A percentile compares a stretch with the other conserved stretches of the same genome.
These are phyloP conservation scores for Trissonchulus sp. DNA, from an alignment of 2,888 invertebrate genomes.

Conservation along the genomic window DNA sequence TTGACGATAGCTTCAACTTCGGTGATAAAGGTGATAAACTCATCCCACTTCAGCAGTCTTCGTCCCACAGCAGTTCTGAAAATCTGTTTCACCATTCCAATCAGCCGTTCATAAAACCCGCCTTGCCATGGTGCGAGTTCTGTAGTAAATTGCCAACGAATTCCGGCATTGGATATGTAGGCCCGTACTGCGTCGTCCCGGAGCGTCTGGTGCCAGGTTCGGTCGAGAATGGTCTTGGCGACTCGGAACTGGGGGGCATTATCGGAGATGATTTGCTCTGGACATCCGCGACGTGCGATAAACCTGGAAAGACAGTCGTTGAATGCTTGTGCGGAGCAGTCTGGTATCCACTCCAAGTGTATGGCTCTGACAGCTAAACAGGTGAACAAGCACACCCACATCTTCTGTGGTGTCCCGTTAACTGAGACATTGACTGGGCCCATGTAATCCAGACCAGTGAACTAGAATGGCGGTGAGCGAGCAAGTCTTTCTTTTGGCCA, in stretches of 20 bases:
- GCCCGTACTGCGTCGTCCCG: background rate
- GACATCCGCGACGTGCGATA: background rate
- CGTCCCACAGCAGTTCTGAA: background rate
- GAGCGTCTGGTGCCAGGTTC: no score
- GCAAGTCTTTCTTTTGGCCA: constrained; percentile 14
- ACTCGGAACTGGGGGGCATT: background rate
- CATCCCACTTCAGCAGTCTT: background rate
- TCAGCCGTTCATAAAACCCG: constrained; percentile 24
- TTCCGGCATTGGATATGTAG: background rate
- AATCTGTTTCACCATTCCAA: constrained; percentile 3
- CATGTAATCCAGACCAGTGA: background rate
- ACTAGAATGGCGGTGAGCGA: background rate
- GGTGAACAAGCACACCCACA: no score
- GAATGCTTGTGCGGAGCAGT: background rate
- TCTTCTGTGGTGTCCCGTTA: background rate
- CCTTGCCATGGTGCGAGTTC: constrained; percentile 17
- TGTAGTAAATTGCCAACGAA: constrained; percentile 10
- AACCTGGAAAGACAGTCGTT: background rate
- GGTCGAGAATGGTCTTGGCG: background rate
- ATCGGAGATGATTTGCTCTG: no score
- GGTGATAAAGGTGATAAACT: constrained; percentile 10
- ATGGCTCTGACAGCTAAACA: background rate
- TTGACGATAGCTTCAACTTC: constrained; percentile 20
- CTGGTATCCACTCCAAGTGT: background rate
- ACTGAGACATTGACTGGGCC: background rate